Base-by-base conservation (phyloP, 2,888 invertebrate genomes). In the Stenodema calcarata region DNA sequence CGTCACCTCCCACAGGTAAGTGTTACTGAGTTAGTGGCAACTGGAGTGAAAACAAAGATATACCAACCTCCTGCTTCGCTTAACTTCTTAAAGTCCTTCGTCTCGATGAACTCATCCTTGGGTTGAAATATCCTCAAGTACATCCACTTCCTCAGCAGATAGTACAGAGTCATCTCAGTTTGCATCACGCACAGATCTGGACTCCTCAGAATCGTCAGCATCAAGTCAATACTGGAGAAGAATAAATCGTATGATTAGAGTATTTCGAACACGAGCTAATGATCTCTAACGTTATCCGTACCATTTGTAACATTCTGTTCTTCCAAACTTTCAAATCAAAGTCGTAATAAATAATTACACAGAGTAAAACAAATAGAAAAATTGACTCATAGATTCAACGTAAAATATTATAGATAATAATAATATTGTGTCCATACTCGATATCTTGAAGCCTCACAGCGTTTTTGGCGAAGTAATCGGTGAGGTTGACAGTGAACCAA, bases 161-260 rank as follows among this genome's bases (percentile, higher is more conserved):
- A 93, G 89, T 96, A 96, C 62, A 95, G 91, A 44, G 95, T 95
- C 91, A 95, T 95, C 91, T 96, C 96, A 0, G 95, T 95, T 91
- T 95, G 95, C 92, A 95, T 93, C 0, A 95, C 95, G 90, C 94
- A 94, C 87, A 96, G 91, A 89, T 94, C 93, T 0, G 94, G 93
- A 90, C 94, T 94, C 14, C 92, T 91, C 35, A 95, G 92, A 41
- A 95, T 91, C 54, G 93, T 92, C 2, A 92, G 91, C 94, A 96
- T 94, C 88, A 95, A 90, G 2, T 94, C 93, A n/a, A 93, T 91
- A 41, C 94, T 94, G 89, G 80, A 88, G 88, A 75, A 87, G 18
- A 76, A 69, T 0, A 80, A 79, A 30, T 27, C 23, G n/a, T n/a
- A n/a, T n/a, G n/a, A n/a, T n/a, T n/a, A n/a, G n/a, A n/a, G n/a